These are phyloP conservation scores for Pipistrellus nathusii DNA, from an alignment of 2,797 vertebrate genomes.

Conservation along the genomic window DNA sequence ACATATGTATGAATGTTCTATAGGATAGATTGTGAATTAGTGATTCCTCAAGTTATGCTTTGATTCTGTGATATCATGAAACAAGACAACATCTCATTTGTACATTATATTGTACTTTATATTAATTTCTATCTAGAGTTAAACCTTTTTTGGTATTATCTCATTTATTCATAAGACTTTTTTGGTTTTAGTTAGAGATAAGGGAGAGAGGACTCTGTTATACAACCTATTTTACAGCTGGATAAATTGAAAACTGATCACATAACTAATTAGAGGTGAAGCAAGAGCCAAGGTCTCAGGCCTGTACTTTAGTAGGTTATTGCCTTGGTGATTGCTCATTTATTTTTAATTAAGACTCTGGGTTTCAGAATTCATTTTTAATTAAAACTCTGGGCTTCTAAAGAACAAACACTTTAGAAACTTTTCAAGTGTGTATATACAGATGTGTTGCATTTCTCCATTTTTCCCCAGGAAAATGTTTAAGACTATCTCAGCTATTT, in stretches of 20 bases:
- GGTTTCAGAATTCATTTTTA: slow-evolving; percentile 8
- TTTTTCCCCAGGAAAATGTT: slow-evolving; percentile 44
- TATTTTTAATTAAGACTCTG: slow-evolving; percentile 31
- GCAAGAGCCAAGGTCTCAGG: slow-evolving; percentile 5
- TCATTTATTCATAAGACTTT: slow-evolving; percentile 44
- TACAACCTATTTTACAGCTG: not conserved
- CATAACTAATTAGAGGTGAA: slow-evolving; percentile 2
- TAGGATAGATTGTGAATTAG: not conserved
- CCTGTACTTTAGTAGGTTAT: not conserved
- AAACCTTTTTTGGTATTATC: not conserved
- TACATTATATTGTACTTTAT: slow-evolving; percentile 28
- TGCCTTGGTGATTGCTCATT: not conserved
- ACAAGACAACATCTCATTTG: not conserved
- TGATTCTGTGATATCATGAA: slow-evolving; percentile 48
- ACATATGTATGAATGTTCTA: not conserved
- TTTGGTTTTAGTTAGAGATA: slow-evolving; percentile 13
- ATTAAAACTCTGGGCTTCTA: slow-evolving; percentile 24
- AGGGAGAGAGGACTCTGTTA: not conserved
- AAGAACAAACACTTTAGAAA: slow-evolving; percentile 46
- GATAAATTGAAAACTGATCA: slow-evolving; percentile 24
- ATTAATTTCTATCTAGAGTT: slow-evolving; percentile 38
- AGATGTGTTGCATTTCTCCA: slow-evolving; percentile 20
- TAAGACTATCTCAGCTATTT: slow-evolving; percentile 1
- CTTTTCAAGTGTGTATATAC: not conserved
- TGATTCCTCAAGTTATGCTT: slow-evolving; percentile 38